Evolutionary conservation across 2,888 invertebrate species (phyloP).

Genomic region (Panorpa germanica): DNA sequence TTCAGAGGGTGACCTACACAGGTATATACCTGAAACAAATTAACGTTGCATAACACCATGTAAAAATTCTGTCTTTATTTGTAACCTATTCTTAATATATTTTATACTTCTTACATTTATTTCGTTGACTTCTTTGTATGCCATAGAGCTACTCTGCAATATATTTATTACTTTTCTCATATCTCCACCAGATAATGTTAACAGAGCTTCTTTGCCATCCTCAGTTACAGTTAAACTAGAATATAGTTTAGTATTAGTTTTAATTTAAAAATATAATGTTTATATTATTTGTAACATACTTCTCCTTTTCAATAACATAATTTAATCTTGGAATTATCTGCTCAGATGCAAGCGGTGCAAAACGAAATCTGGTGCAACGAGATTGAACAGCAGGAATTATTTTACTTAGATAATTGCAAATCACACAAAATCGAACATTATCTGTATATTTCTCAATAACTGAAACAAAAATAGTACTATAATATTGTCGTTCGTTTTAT

Average conservation of each 20-base stretch:
- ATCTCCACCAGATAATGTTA: slow-evolving; percentile 85
- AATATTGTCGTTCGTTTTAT: no score
- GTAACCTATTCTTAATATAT: no score
- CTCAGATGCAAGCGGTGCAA: slow-evolving; percentile 69
- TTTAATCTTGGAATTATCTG: slow-evolving; percentile 83
- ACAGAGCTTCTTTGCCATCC: slow-evolving; percentile 75
- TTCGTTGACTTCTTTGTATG: slow-evolving; percentile 75
- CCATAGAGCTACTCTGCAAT: slow-evolving; percentile 89
- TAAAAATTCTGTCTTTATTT: no score
- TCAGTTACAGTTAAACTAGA: slow-evolving; percentile 63
- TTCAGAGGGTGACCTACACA: slow-evolving; percentile 94
- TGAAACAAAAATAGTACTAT: slow-evolving; percentile 26
- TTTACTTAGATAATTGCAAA: slow-evolving; percentile 96
- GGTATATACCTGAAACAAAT: slow-evolving; percentile 38
- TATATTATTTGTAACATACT: slow-evolving; percentile 22
- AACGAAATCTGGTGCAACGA: slow-evolving; percentile 89
- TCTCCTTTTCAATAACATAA: slow-evolving; percentile 64
- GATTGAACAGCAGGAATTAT: slow-evolving; percentile 98
- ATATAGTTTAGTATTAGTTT: slow-evolving; percentile 11
- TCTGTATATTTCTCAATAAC: slow-evolving; percentile 99
- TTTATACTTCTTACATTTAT: slow-evolving; percentile 58
- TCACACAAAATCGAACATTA: slow-evolving; percentile 95
- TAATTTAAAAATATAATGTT: slow-evolving; percentile 10
- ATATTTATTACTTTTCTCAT: slow-evolving; percentile 97
- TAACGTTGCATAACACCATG: no score